Conservation (phyloP, 1,140 invertebrate species). For the Ceratitis capitata region DNA sequence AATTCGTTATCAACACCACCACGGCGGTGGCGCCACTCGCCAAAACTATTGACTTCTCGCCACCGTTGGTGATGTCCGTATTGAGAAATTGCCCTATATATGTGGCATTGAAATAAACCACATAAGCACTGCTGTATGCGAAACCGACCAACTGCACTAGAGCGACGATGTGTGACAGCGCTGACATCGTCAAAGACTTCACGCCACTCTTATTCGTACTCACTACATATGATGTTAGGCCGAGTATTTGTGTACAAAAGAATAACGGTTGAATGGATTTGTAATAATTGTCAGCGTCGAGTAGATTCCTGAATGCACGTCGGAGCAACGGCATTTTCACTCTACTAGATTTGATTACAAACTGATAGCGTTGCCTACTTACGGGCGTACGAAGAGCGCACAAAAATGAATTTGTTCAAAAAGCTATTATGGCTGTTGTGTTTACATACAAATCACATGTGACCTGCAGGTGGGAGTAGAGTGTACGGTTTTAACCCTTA, state of each 20-base stretch:
- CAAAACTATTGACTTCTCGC: constrained; percentile 57
- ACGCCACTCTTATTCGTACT: constrained; percentile 52
- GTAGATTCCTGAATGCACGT: constrained; percentile 8
- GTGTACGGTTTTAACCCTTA: background rate
- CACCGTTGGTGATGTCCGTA: constrained; percentile 55
- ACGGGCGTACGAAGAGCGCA: background rate
- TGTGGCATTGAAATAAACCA: constrained; percentile 53
- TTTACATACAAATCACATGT: background rate
- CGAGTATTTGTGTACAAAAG: constrained; percentile 55
- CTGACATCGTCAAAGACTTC: constrained; percentile 54
- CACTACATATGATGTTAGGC: constrained; percentile 56
- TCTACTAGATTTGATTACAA: background rate
- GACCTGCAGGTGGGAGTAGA: background rate
- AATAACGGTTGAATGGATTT: constrained; percentile 58
- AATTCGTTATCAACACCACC: constrained; percentile 53
- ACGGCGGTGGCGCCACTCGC: constrained; percentile 54
- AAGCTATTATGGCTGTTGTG: background rate
- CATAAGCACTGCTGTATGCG: constrained; percentile 55
- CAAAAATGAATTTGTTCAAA: background rate
- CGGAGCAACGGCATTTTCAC: background rate
- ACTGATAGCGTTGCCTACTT: background rate
- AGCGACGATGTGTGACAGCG: constrained; percentile 54
- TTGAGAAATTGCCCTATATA: constrained; percentile 58
- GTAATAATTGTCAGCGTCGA: constrained; percentile 53
- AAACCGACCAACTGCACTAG: constrained; percentile 52